A percentile compares a stretch with the other conserved stretches of the same genome.
Evolutionary conservation across 2,888 invertebrate genomes (phyloP).

Genomic region (Miltochrista miniata): DNA sequence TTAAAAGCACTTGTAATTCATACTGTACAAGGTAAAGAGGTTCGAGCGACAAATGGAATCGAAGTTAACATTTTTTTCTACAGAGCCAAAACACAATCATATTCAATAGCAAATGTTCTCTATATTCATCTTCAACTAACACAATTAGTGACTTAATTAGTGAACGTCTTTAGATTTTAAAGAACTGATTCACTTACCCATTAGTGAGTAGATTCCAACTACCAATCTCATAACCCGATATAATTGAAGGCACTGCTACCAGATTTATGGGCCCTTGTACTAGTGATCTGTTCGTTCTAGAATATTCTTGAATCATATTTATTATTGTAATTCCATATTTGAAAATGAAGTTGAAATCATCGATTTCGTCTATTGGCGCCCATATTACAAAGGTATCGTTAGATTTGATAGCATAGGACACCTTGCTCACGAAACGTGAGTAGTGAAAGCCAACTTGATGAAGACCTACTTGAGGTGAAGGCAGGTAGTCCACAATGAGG

Average conservation of each 20-base stretch:
- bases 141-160: constrained; percentile 2
- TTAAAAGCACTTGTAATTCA: no score
- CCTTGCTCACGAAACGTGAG: constrained; percentile 53
- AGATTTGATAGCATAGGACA: constrained; percentile 38
- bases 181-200: constrained; percentile 51
- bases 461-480: constrained; percentile 69
- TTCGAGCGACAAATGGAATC: no score
- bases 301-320: constrained; percentile 62
- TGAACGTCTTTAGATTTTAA: constrained; percentile 1
- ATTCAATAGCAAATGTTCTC: no score
- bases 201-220: constrained; percentile 76
- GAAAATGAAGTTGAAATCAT: constrained; percentile 58
- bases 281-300: constrained; percentile 52
- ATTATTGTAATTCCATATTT: constrained; percentile 59
- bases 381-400: constrained; percentile 66
- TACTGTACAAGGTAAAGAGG: no score
- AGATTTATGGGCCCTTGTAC: constrained; percentile 69
- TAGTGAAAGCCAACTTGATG: constrained; percentile 72
- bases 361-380: constrained; percentile 54
- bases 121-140: no score
- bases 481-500: constrained; percentile 56
- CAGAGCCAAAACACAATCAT: no score
- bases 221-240: constrained; percentile 66
- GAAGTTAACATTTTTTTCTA: no score
- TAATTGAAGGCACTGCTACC: constrained; percentile 57